Evolutionary conservation across 1,140 invertebrate species (phyloP).

Genomic region (Formica selysi): DNA sequence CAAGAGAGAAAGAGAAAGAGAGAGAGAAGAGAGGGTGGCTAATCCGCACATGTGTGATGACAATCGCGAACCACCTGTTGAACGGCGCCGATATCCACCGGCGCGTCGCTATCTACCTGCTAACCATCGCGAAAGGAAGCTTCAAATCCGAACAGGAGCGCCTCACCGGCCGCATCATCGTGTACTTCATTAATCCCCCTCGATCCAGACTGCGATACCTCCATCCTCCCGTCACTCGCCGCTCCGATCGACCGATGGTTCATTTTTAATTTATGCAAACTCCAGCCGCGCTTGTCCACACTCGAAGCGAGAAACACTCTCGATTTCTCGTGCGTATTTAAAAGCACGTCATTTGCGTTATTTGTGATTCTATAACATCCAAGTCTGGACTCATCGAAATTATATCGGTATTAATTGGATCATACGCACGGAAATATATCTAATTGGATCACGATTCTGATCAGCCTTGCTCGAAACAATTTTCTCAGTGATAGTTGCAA

Average conservation of each 20-base stretch:
- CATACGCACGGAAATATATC: not conserved
- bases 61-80: slow-evolving; percentile 79
- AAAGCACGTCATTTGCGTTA: not conserved
- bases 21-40: slow-evolving; percentile 62
- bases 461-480: not conserved
- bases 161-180: slow-evolving; percentile 37
- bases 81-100: slow-evolving; percentile 70
- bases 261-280: slow-evolving; percentile 10
- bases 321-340: not conserved
- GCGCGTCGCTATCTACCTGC: slow-evolving; percentile 54
- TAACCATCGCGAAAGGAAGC: slow-evolving; percentile 65
- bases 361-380: not conserved
- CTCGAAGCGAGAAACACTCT: not conserved
- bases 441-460: not conserved
- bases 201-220: slow-evolving; percentile 20
- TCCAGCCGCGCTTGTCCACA: not conserved
- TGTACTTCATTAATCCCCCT: slow-evolving; percentile 44
- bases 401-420: not conserved
- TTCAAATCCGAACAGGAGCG: slow-evolving; percentile 65
- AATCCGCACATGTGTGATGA: slow-evolving; percentile 78
- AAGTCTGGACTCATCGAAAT: not conserved
- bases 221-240: not conserved
- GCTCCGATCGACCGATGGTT: not conserved
- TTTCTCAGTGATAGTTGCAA: not conserved
- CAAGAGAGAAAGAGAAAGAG: slow-evolving; percentile 30